A percentile compares a stretch with the other conserved stretches of the same genome.
phyloP scores from a whole-genome alignment of 2,797 vertebrate genomes.

The Peromyscus eremicus region DNA sequence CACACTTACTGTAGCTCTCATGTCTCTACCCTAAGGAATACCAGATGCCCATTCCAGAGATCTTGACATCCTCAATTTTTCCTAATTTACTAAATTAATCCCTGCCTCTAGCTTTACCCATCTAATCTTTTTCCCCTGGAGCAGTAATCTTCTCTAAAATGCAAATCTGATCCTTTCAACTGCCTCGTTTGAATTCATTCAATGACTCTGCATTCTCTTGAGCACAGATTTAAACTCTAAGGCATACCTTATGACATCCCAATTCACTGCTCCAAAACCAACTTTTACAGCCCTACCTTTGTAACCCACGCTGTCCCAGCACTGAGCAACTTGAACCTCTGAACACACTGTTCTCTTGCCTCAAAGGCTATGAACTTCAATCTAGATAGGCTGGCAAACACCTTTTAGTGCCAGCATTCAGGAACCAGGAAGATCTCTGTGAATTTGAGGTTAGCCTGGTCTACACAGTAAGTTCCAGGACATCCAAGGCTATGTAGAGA shows the following conservation, averaged over 20 bases:
- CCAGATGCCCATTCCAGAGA: constrained; percentile 39
- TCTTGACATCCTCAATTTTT: neutral
- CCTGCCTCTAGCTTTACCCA: constrained; percentile 22
- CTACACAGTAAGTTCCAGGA: neutral
- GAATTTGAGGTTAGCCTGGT: neutral
- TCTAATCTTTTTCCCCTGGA: constrained; percentile 41
- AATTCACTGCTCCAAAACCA: constrained; percentile 10
- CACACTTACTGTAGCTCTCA: neutral
- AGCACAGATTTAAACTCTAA: constrained; percentile 8
- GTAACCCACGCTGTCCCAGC: neutral
- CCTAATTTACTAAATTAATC: constrained; percentile 54
- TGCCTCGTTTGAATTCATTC: constrained; percentile 41
- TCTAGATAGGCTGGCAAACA: neutral
- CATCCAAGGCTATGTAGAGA: neutral
- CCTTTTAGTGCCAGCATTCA: neutral
- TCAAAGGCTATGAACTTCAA: constrained; percentile 23
- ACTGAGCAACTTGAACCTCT: constrained; percentile 12
- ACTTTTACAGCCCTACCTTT: neutral
- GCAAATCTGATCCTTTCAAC: constrained; percentile 29
- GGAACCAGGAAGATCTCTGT: neutral
- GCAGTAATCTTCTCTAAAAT: constrained; percentile 55
- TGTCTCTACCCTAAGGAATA: constrained; percentile 48
- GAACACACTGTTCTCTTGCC: neutral
- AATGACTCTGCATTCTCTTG: neutral
- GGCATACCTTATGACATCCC: neutral